Conservation (phyloP, 2,113 vertebrate species). For the Callipepla californica region DNA sequence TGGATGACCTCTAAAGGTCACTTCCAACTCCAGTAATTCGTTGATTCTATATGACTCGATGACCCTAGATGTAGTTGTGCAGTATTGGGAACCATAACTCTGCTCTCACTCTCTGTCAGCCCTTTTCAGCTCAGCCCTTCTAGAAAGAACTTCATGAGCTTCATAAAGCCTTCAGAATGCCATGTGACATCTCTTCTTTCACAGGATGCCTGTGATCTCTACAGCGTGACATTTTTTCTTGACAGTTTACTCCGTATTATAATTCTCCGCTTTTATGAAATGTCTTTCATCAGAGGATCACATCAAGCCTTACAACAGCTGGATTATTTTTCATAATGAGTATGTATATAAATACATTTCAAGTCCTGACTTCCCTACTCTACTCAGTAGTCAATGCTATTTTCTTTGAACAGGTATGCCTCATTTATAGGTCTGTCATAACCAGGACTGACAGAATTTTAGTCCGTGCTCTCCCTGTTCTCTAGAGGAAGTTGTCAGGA, state of each 20-base stretch:
- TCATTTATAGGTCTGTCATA: background rate
- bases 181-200: background rate
- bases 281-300: background rate
- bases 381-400: background rate
- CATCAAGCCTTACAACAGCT: background rate
- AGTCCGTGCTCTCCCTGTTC: background rate
- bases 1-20: background rate
- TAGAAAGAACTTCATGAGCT: background rate
- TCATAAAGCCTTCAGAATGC: background rate
- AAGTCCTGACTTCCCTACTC: background rate
- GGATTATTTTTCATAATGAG: background rate
- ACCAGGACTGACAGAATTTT: background rate
- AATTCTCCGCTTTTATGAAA: constrained; percentile 23
- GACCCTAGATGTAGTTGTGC: background rate
- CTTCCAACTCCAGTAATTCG: background rate
- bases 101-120: background rate
- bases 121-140: background rate
- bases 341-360: constrained; percentile 3
- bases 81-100: background rate
- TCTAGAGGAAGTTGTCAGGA: background rate
- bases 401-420: background rate
- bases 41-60: background rate
- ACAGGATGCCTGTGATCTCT: constrained; percentile 20
- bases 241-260: background rate
- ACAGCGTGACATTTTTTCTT: background rate